A percentile compares a stretch with the other conserved stretches of the same genome.
Evolutionary conservation across 2,113 vertebrate species (phyloP).

Genomic region (Vimba vimba): DNA sequence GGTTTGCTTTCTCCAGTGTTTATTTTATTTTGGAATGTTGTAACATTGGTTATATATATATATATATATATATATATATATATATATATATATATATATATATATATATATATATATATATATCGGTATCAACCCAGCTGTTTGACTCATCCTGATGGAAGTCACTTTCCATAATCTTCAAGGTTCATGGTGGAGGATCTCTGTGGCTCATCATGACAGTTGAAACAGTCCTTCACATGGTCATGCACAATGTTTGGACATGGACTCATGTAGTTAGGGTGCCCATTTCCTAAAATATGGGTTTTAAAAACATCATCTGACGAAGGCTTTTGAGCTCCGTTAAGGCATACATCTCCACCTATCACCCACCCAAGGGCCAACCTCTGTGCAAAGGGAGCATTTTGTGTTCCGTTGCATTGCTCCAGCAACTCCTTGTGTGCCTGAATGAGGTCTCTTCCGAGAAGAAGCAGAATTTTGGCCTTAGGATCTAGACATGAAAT

Average conservation of each 20-base stretch:
- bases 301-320: too few relatives aligned
- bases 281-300: background rate
- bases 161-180: too few relatives aligned
- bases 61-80: too few relatives aligned
- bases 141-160: too few relatives aligned
- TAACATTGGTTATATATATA: too few relatives aligned
- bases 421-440: background rate
- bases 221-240: background rate
- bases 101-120: too few relatives aligned
- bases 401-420: background rate
- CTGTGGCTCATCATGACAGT: background rate
- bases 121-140: too few relatives aligned
- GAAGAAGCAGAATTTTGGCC: background rate
- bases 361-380: background rate
- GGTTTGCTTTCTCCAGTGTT: too few relatives aligned
- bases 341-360: background rate
- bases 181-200: too few relatives aligned
- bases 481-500: background rate
- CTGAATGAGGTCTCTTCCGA: slow-evolving; percentile 9
- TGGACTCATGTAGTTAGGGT: background rate
- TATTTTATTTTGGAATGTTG: too few relatives aligned
- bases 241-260: background rate
- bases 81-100: too few relatives aligned
- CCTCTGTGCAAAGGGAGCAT: slow-evolving; percentile 5
- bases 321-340: background rate